Evolutionary conservation across 1,140 invertebrate species (phyloP).

Genomic region (Antheraea mylitta): DNA sequence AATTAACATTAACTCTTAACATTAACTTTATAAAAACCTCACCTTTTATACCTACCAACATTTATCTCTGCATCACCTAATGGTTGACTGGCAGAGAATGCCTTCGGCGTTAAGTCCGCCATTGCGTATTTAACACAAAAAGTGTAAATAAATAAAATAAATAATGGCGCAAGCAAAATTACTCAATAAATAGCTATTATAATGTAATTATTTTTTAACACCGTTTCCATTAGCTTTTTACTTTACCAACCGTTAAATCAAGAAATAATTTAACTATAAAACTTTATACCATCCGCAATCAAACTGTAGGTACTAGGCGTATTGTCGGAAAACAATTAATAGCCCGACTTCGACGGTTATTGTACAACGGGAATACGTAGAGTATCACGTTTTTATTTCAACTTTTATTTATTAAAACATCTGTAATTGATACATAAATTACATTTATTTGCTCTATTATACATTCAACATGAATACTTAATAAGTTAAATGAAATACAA

Average conservation of each 20-base stretch:
- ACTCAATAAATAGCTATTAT: no score
- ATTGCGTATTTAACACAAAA: no score
- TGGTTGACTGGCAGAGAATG: no score
- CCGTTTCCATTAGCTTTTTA: neutral
- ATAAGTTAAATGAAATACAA: neutral
- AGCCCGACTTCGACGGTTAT: neutral
- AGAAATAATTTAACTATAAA: neutral
- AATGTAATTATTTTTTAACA: no score
- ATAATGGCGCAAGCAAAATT: no score
- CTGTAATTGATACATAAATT: constrained; percentile 15
- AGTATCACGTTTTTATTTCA: neutral
- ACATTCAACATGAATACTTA: neutral
- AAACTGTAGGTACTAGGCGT: neutral
- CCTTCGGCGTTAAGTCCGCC: no score
- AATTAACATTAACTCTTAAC: no score
- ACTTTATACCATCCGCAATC: neutral
- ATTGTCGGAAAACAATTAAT: neutral
- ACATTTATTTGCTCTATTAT: constrained; percentile 11
- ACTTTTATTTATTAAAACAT: neutral
- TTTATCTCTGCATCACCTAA: no score
- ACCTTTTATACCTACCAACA: no score
- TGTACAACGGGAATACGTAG: neutral
- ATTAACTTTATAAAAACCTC: no score
- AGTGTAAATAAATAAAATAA: no score
- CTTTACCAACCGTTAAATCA: neutral